phyloP scores from a whole-genome alignment of 2,888 invertebrate genomes.

The Dynastes hyllus region DNA sequence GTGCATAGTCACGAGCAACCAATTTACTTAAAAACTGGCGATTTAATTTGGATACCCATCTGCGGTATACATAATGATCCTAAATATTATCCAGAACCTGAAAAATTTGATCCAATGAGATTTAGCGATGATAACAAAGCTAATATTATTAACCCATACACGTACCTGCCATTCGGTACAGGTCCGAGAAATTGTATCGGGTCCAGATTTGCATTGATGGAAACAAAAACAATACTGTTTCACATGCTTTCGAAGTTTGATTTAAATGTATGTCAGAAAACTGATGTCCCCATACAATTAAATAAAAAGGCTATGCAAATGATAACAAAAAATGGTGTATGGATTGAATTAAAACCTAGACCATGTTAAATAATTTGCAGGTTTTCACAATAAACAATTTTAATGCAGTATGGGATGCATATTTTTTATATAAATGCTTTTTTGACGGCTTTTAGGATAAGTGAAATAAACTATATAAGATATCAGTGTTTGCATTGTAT shows the following conservation, averaged over 20 bases:
- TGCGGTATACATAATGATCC: constrained; percentile 63
- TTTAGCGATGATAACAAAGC: constrained; percentile 74
- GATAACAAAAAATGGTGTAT: constrained; percentile 13
- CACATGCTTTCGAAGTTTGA: constrained; percentile 62
- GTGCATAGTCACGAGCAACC: constrained; percentile 53
- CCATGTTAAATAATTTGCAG: background rate
- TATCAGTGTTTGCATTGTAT: no score
- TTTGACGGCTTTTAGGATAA: no score
- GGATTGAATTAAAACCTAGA: constrained; percentile 44
- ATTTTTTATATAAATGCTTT: no score
- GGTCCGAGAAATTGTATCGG: constrained; percentile 80
- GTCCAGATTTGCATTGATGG: constrained; percentile 64
- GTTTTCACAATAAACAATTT: no score
- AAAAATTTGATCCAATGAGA: constrained; percentile 65
- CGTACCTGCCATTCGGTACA: constrained; percentile 67
- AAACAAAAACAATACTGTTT: constrained; percentile 62
- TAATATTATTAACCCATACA: constrained; percentile 68
- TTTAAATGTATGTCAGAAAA: constrained; percentile 60
- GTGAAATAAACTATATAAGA: no score
- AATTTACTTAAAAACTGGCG: constrained; percentile 54
- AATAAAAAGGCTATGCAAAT: constrained; percentile 19
- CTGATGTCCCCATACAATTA: constrained; percentile 48
- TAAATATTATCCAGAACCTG: constrained; percentile 62
- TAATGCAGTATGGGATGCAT: no score
- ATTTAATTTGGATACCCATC: constrained; percentile 60